Conservation (phyloP, 2,797 vertebrate species). For the Eulemur mongoz region DNA sequence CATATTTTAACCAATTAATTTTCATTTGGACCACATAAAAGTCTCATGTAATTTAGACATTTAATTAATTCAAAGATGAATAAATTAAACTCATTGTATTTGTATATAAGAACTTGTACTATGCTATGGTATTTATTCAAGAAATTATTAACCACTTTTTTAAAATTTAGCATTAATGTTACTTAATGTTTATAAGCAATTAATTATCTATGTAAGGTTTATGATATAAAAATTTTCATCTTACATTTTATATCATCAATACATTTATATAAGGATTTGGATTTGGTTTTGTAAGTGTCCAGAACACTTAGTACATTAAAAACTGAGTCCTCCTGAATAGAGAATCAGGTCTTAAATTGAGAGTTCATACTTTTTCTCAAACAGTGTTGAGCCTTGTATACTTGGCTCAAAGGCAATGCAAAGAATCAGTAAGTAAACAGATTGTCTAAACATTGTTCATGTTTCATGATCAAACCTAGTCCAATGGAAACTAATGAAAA, state of each 20-base stretch:
- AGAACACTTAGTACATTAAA: neutral
- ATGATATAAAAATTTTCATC: neutral
- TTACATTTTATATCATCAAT: neutral
- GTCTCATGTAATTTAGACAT: neutral
- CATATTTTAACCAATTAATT: neutral
- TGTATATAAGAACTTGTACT: neutral
- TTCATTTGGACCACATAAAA: neutral
- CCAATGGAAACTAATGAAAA: neutral
- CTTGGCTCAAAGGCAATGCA: neutral
- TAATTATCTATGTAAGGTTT: neutral
- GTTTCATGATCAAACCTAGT: neutral
- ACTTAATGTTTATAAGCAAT: neutral
- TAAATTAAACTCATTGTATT: conserved; percentile 22
- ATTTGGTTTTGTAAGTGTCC: neutral
- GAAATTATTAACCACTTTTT: neutral
- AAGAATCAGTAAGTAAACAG: neutral
- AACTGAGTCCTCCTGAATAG: neutral
- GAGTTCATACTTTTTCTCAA: neutral
- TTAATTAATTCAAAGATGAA: neutral
- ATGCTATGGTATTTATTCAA: neutral
- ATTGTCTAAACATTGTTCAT: neutral
- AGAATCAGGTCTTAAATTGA: neutral
- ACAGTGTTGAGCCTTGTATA: neutral
- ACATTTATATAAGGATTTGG: neutral
- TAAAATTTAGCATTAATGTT: neutral